phyloP scores from a whole-genome alignment of 2,797 vertebrate genomes.

The Pelochelys cantorii region DNA sequence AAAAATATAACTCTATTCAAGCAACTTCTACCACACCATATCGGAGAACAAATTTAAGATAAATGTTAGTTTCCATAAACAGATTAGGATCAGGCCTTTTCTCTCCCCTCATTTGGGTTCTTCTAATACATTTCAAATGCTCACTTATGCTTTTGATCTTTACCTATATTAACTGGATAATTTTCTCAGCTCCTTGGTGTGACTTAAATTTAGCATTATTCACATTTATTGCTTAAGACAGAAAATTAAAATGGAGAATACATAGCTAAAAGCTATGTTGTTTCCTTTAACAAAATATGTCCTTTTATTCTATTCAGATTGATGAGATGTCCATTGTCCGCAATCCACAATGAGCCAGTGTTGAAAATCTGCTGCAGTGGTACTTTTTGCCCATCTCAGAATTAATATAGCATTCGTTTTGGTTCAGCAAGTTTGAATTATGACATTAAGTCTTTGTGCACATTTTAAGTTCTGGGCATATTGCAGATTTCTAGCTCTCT shows the following conservation, averaged over 20 bases:
- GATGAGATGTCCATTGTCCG: background rate
- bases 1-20: background rate
- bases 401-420: conserved; percentile 33
- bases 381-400: conserved; percentile 14
- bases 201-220: background rate
- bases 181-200: background rate
- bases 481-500: conserved; percentile 31
- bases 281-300: background rate
- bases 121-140: background rate
- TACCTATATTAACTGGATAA: background rate
- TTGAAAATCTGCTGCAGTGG: conserved; percentile 6
- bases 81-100: background rate
- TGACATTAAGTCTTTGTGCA: conserved; percentile 23
- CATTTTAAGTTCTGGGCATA: conserved; percentile 7
- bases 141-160: background rate
- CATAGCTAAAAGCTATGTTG: background rate
- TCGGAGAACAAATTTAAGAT: background rate
- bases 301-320: background rate
- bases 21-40: background rate
- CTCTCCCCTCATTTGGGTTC: background rate
- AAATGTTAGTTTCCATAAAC: background rate
- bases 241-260: background rate
- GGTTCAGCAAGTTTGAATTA: conserved; percentile 43
- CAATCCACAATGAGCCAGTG: background rate
- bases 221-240: background rate